These are phyloP conservation scores for Pseudococcus longispinus DNA, from an alignment of 2,888 invertebrate genomes.

Conservation along the genomic window DNA sequence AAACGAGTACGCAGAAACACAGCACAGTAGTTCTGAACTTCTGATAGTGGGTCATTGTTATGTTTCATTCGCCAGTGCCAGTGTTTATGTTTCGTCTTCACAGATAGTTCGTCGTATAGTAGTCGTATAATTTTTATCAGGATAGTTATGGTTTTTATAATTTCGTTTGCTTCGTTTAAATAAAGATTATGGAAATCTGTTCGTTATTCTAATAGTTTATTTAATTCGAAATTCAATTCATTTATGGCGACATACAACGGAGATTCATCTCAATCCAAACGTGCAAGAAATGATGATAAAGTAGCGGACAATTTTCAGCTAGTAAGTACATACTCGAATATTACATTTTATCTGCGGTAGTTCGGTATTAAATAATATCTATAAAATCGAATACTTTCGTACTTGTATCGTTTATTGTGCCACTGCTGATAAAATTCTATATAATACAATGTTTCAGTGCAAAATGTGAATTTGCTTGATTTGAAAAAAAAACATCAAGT, in stretches of 20 bases:
- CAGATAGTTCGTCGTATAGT: constrained; percentile 17
- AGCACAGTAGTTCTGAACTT: constrained; percentile 15
- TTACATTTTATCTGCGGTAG: neutral
- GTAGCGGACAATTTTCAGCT: constrained; percentile 38
- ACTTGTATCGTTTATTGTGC: neutral
- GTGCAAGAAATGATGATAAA: constrained; percentile 52
- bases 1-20: constrained; percentile 7
- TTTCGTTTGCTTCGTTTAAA: neutral
- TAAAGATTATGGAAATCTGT: constrained; percentile 13
- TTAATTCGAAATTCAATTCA: neutral
- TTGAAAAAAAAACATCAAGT: neutral
- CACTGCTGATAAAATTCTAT: neutral
- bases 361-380: neutral
- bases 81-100: constrained; percentile 41
- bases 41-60: constrained; percentile 38
- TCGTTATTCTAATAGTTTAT: neutral
- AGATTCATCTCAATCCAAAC: constrained; percentile 49
- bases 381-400: neutral
- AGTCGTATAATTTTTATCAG: constrained; percentile 29
- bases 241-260: constrained; percentile 54
- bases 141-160: constrained; percentile 3
- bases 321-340: neutral
- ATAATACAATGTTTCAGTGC: neutral
- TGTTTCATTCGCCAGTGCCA: neutral
- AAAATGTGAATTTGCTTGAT: neutral